These are phyloP conservation scores for Cyclopterus lumpus DNA, from an alignment of 2,797 vertebrate species.

Conservation along the genomic window DNA sequence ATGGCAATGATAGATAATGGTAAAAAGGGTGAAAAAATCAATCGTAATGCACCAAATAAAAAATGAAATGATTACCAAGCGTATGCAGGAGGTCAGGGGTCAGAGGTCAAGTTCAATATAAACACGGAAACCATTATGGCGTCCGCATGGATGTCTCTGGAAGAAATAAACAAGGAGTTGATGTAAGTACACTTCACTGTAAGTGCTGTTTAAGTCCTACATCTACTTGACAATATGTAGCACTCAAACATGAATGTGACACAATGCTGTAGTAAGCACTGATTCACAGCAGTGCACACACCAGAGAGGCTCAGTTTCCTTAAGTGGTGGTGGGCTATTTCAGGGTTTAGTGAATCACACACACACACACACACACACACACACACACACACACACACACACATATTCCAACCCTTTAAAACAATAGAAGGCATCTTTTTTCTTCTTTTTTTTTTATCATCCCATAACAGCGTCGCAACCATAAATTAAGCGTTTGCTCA, in stretches of 20 bases:
- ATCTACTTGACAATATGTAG: slow-evolving; percentile 82
- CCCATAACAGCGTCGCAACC: slow-evolving; percentile 69
- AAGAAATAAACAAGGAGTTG: slow-evolving; percentile 97
- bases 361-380: slow-evolving; percentile 74
- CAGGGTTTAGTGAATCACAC: slow-evolving; percentile 78
- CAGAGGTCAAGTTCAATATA: slow-evolving; percentile 99
- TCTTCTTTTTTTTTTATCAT: slow-evolving; percentile 86
- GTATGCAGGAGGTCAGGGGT: slow-evolving; percentile 98
- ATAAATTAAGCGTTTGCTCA: slow-evolving; percentile 83
- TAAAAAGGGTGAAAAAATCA: slow-evolving; percentile 79
- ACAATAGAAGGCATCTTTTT: slow-evolving; percentile 77
- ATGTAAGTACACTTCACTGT: slow-evolving; percentile 89
- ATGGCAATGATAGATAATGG: slow-evolving; percentile 66
- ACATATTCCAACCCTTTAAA: slow-evolving; percentile 75
- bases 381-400: slow-evolving; percentile 71
- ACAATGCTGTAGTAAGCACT: slow-evolving; percentile 79
- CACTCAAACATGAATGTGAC: slow-evolving; percentile 84
- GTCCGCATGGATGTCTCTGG: slow-evolving; percentile 94
- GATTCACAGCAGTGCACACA: slow-evolving; percentile 70
- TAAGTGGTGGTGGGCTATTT: slow-evolving; percentile 78
- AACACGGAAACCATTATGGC: slow-evolving; percentile 99
- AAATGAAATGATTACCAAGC: slow-evolving; percentile 99
- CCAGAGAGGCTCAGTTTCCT: slow-evolving; percentile 70
- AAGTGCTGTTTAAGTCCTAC: slow-evolving; percentile 81
- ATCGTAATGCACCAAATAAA: slow-evolving; percentile 90